Conservation (phyloP, 2,113 vertebrate species). For the Alectura lathami region DNA sequence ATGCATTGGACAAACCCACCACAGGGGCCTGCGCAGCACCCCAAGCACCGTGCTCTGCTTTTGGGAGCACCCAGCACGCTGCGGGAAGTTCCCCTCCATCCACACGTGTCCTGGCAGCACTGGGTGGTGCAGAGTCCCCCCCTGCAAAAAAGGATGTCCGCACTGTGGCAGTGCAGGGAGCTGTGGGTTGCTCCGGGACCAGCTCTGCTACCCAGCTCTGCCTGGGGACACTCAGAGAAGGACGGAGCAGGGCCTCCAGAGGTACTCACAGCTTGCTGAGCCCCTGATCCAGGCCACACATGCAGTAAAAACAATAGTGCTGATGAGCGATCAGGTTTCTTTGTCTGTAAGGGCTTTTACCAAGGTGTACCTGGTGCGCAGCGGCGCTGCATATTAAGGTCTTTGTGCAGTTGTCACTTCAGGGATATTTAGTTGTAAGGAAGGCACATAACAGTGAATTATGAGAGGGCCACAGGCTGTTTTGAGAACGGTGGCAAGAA, state of each 20-base stretch:
- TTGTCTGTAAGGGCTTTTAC: neutral
- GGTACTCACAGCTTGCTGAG: neutral
- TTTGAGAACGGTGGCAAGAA: neutral
- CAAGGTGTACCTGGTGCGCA: neutral
- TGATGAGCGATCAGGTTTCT: neutral
- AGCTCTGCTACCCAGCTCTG: neutral
- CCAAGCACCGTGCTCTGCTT: too few relatives aligned
- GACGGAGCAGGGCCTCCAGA: neutral
- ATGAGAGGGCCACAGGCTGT: neutral
- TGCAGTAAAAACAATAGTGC: conserved; percentile 11
- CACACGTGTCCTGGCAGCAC: rapidly evolving
- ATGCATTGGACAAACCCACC: conserved; percentile 36
- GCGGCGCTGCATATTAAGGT: neutral
- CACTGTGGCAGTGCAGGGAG: rapidly evolving
- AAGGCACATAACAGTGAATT: neutral
- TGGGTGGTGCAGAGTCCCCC: rapidly evolving
- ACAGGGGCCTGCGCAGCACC: neutral
- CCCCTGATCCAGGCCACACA: neutral
- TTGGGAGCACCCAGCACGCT: rapidly evolving
- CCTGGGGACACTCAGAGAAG: neutral
- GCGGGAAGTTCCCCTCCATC: neutral
- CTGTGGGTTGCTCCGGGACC: rapidly evolving
- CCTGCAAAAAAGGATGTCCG: neutral
- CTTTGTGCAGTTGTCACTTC: neutral
- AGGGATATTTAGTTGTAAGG: neutral